These are phyloP conservation scores for Porites lutea DNA, from an alignment of 64 coral and sea anemone genomes.

Conservation along the genomic window DNA sequence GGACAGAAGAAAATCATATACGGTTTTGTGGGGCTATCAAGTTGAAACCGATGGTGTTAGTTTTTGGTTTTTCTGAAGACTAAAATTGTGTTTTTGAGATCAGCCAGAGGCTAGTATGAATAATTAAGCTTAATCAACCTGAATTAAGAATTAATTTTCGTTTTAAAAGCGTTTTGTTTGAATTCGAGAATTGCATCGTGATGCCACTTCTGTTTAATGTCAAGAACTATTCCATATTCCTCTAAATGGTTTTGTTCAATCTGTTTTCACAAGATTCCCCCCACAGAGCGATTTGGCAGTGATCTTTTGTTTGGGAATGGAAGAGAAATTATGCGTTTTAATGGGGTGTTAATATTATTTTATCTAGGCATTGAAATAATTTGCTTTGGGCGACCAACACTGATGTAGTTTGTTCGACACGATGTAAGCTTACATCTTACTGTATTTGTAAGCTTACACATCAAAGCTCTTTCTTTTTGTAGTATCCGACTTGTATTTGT, in stretches of 20 bases:
- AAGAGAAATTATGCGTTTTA: constrained; percentile 49
- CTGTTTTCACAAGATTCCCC: constrained; percentile 41
- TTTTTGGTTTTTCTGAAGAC: background rate
- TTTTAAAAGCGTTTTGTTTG: background rate
- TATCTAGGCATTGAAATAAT: background rate
- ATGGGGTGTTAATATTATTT: constrained; percentile 38
- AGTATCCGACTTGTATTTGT: background rate
- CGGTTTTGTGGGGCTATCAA: background rate
- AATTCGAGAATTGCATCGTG: background rate
- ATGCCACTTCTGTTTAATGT: background rate
- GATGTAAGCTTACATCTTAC: no score
- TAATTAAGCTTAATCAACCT: constrained; percentile 28
- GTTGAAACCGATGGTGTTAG: background rate
- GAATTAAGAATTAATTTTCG: background rate
- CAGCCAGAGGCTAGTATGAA: constrained; percentile 68
- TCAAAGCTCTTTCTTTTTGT: background rate
- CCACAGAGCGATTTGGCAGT: constrained; percentile 11
- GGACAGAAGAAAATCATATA: constrained; percentile 21
- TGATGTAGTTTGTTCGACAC: no score
- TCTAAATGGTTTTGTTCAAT: background rate
- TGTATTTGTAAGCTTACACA: no score
- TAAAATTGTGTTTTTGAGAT: constrained; percentile 27
- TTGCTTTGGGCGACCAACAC: background rate
- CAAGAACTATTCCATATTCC: background rate
- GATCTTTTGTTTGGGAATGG: constrained; percentile 36